Percentiles rank a stretch among this genome's conserved stretches.
These are phyloP conservation scores for Plutella xylostella DNA, from an alignment of 2,888 invertebrate species.

Conservation along the genomic window DNA sequence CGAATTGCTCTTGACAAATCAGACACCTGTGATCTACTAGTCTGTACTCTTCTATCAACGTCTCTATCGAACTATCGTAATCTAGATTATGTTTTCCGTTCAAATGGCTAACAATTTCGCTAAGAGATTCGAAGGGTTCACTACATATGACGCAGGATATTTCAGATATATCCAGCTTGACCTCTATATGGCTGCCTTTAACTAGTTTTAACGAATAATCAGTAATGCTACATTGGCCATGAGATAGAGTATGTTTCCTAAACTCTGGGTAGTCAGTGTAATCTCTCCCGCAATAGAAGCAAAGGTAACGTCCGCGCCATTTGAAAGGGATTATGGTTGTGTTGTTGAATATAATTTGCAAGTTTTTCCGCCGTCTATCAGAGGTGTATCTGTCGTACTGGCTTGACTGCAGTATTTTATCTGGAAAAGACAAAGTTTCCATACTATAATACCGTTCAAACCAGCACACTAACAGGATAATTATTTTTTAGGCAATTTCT, in stretches of 20 bases:
- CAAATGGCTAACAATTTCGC: conserved; percentile 5
- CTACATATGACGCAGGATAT: conserved; percentile 7
- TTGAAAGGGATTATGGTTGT: conserved; percentile 33
- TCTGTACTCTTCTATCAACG: conserved; percentile 6
- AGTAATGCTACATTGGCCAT: conserved; percentile 4
- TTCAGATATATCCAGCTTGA: conserved; percentile 10
- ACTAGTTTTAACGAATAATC: conserved; percentile 6
- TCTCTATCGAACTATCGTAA: conserved; percentile 5
- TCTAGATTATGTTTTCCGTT: conserved; percentile 4
- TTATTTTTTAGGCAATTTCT: too few relatives aligned
- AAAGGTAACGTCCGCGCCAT: conserved; percentile 5
- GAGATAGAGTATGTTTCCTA: conserved; percentile 6
- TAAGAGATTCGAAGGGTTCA: background rate
- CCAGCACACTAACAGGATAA: too few relatives aligned
- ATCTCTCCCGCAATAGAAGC: conserved; percentile 9
- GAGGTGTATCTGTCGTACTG: conserved; percentile 36
- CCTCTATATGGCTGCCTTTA: conserved; percentile 8
- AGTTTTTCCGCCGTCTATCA: conserved; percentile 46
- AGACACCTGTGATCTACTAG: conserved; percentile 5
- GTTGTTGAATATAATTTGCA: conserved; percentile 53
- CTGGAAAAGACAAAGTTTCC: conserved; percentile 5
- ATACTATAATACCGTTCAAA: too few relatives aligned
- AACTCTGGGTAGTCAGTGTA: conserved; percentile 9
- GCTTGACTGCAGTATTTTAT: conserved; percentile 20
- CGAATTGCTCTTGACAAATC: conserved; percentile 6